These are phyloP conservation scores for Lithophane socia DNA, from an alignment of 2,888 invertebrate genomes.

Conservation along the genomic window DNA sequence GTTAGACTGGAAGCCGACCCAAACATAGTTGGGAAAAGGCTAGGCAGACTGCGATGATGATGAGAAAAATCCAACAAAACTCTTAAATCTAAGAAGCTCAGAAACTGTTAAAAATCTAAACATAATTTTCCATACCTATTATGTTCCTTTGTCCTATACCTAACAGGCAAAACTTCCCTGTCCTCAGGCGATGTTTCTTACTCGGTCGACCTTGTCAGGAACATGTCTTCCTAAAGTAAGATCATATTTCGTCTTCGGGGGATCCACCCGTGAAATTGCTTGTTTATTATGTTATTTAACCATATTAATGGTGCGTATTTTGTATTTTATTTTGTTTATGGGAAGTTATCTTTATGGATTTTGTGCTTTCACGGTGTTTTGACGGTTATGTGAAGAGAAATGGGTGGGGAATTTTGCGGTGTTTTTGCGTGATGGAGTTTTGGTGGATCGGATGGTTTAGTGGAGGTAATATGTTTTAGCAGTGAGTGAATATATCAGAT, in stretches of 20 bases:
- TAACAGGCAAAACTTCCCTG: conserved; percentile 30
- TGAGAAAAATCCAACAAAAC: no score
- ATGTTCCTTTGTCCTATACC: conserved; percentile 31
- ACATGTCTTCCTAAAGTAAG: conserved; percentile 59
- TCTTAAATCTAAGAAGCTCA: no score
- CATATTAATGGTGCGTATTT: conserved; percentile 52
- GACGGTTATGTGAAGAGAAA: conserved; percentile 30
- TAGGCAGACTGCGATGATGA: no score
- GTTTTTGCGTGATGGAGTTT: conserved; percentile 32
- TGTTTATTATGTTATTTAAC: conserved; percentile 55
- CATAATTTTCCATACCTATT: conserved; percentile 11
- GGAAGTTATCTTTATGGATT: conserved; percentile 43
- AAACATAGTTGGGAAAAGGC: no score
- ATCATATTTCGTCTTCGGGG: conserved; percentile 61
- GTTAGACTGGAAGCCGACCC: no score
- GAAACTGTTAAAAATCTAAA: neutral
- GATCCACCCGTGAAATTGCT: conserved; percentile 55
- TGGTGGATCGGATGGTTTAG: neutral
- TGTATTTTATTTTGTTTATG: conserved; percentile 55
- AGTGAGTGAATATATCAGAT: neutral
- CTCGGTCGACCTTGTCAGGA: conserved; percentile 59
- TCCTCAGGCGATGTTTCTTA: conserved; percentile 53
- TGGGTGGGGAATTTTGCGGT: neutral
- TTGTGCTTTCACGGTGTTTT: conserved; percentile 35
- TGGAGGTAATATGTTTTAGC: conserved; percentile 14